Evolutionary conservation across 2,888 invertebrate species (phyloP).

Genomic region (Pristionchus entomophagus): DNA sequence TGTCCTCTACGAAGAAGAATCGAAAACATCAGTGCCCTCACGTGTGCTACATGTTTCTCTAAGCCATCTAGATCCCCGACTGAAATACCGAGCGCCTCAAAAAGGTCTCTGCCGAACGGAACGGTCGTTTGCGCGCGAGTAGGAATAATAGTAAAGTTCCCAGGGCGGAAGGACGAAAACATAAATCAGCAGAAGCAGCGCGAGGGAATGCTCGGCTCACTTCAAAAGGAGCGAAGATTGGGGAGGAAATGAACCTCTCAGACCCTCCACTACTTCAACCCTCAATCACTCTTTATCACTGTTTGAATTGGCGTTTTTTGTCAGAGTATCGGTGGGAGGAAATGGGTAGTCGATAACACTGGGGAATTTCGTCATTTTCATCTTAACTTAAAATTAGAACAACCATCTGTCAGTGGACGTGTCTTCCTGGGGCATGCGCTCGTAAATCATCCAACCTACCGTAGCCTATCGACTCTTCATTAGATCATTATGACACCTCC

Average conservation of each 20-base stretch:
- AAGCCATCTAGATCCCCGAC: background rate
- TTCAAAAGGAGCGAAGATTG: constrained; percentile 8
- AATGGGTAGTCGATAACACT: background rate
- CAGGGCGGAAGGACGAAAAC: background rate
- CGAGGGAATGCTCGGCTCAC: background rate
- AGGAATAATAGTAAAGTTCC: constrained; percentile 39
- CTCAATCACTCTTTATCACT: constrained; percentile 39
- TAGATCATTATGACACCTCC: no score
- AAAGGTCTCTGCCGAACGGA: background rate
- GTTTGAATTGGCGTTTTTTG: constrained; percentile 32
- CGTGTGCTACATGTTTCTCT: no score
- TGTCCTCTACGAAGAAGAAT: no score
- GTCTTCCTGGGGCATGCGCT: background rate
- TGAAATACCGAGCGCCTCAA: background rate
- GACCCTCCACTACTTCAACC: background rate
- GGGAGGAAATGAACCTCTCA: background rate
- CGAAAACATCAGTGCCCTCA: no score
- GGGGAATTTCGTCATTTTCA: background rate
- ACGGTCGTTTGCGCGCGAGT: background rate
- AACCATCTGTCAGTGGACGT: constrained; percentile 1
- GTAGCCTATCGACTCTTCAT: background rate
- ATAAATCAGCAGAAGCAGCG: constrained; percentile 25
- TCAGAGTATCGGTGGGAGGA: background rate
- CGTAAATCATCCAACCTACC: background rate
- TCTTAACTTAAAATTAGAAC: background rate